These are phyloP conservation scores for Dinothrombium tinctorium DNA, from an alignment of 1,140 invertebrate species.

Conservation along the genomic window DNA sequence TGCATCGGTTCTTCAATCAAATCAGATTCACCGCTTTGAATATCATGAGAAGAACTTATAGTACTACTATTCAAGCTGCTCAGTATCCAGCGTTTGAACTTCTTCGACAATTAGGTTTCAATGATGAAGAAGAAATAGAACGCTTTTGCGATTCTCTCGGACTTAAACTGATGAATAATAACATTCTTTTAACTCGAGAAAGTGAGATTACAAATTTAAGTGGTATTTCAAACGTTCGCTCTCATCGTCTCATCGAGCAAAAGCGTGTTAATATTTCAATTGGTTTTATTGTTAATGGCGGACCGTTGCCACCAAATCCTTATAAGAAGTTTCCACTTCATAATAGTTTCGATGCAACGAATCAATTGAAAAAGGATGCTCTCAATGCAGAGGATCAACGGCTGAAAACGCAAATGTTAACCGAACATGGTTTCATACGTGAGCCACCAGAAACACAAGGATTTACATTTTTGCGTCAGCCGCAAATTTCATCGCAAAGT, in stretches of 20 bases:
- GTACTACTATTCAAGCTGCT: not conserved
- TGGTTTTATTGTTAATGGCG: conserved; percentile 26
- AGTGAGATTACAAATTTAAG: conserved; percentile 18
- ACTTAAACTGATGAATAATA: conserved; percentile 13
- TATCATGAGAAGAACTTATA: not conserved
- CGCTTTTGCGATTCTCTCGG: conserved; percentile 25
- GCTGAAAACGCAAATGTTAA: not conserved
- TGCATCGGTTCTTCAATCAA: conserved; percentile 69
- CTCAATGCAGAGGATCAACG: conserved; percentile 3
- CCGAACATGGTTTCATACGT: not conserved
- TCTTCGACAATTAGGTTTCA: conserved; percentile 24
- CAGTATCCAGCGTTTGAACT: not conserved
- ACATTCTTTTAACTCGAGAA: not conserved
- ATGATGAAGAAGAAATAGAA: conserved; percentile 20
- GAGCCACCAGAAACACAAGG: not conserved
- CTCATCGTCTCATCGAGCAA: conserved; percentile 22
- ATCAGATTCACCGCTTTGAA: conserved; percentile 43
- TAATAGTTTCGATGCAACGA: conserved; percentile 27
- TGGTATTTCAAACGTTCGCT: conserved; percentile 18
- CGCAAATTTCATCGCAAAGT: too few species aligned
- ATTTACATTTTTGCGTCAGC: not conserved
- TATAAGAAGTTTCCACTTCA: conserved; percentile 15
- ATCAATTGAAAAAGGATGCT: conserved; percentile 18
- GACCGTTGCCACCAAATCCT: conserved; percentile 20
- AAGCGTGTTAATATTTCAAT: conserved; percentile 20